Base-by-base conservation (phyloP, 2,797 vertebrate genomes). In the Darevskia nairensis region DNA sequence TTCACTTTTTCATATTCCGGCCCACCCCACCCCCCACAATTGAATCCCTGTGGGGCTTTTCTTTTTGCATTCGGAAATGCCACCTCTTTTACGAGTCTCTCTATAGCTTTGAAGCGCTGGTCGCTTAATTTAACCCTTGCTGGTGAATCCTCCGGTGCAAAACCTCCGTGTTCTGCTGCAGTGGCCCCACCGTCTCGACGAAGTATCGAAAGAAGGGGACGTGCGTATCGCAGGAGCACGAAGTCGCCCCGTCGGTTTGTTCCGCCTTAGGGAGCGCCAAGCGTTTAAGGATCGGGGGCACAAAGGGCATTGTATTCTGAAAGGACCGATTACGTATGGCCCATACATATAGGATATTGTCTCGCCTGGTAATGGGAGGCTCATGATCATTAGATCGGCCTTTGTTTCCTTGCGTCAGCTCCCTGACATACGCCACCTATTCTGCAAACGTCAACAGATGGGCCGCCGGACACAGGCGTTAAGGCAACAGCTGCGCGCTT, bases 361-460 rank as follows among this genome's bases (percentile, higher is more conserved):
- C 97, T 97, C 94, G 97, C 96, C 97, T 97, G 96, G 96, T 97
- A 97, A 97, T 97, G 97, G 97, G 96, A 94, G 96, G 93, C 95
- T 97, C 95, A 97, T 90, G 95, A 97, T 95, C 95, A 96, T 97
- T 97, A 97, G 95, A 97, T 96, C 95, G 96, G 92, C 94, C 97
- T 97, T 97, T 96, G 97, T 97, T 96, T 95, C 89, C 95, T 96
- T 95, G 97, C 96, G 97, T 96, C 97, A 96, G 95, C 97, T 98
- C 97, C 97, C 98, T 97, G 98, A 98, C 98, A 98, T 98, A 98
- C 98, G 98, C 98, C 96, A 94, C 96, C 97, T 97, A 97, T 98
- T 97, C 97, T 97, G 93, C 93, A 96, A 97, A 97, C 97, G 96
- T 98, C 97, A 99, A 98, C 99, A 99, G 99, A 99, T 99, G 99